Evolutionary conservation across 2,888 invertebrate genomes (phyloP).

Genomic region (Phorcus lineatus): DNA sequence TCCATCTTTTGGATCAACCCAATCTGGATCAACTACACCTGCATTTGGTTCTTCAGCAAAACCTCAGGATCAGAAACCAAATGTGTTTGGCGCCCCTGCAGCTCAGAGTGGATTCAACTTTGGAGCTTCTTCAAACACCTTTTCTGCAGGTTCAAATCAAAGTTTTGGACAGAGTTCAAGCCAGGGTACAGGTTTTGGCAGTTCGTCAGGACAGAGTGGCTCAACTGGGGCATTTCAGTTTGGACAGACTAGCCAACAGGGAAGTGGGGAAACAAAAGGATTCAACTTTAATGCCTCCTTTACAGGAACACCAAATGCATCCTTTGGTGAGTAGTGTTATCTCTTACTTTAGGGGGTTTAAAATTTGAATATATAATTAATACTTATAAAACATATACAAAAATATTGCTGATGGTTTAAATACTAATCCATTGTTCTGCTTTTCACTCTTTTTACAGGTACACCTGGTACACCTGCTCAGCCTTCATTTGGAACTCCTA

Average conservation of each 20-base stretch:
- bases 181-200: conserved; percentile 21
- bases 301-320: conserved; percentile 19
- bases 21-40: conserved; percentile 30
- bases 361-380: neutral
- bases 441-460: neutral
- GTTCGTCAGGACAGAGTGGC: conserved; percentile 23
- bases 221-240: conserved; percentile 37
- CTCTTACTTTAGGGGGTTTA: neutral
- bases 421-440: no score
- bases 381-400: no score
- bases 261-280: conserved; percentile 15
- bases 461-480: neutral
- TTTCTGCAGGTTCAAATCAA: conserved; percentile 14
- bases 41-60: conserved; percentile 42
- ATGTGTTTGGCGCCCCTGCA: conserved; percentile 27
- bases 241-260: conserved; percentile 25
- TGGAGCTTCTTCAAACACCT: conserved; percentile 25
- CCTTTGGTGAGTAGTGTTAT: conserved; percentile 28
- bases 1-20: conserved; percentile 34
- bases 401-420: no score
- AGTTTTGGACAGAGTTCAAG: conserved; percentile 10
- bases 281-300: conserved; percentile 33
- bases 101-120: conserved; percentile 31
- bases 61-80: conserved; percentile 30
- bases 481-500: neutral